Evolutionary conservation across 2,113 vertebrate genomes (phyloP), one percentile per base, ranked within the genome.

Genomic region (Mesocricetus auratus): DNA sequence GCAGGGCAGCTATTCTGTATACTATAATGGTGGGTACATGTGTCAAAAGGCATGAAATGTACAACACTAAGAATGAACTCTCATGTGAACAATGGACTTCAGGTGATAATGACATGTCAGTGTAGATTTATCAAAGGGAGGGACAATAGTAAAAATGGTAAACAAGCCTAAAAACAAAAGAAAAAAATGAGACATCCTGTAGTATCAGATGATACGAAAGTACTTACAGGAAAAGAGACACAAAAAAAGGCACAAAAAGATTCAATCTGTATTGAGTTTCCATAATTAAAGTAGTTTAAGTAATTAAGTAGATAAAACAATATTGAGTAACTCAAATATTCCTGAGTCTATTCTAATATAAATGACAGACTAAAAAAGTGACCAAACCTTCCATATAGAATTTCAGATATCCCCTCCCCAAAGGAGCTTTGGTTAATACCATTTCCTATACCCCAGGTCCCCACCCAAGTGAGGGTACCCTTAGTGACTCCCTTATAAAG

Each of bases 251-350:
- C 22, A 53, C 26, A 58, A 7, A 56, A 50, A 53, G n/a, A 83
- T 15, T 58, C 19, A 66, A 58, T 26, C 29, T 64, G 71, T 58
- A 62, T 39, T 22, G 77, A 91, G 42, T 64, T 92, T 24, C 39
- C 86, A 68, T 82, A 96, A 87, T 7, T 91, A 90, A 79, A 74
- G 36, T n/a, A 36, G 26, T 62, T 90, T 86, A 60, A 85, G n/a
- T 17, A 95, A 82, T 5, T 85, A 95, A 86, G 31, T 60, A 97
- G 39, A 7, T n/a, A 82, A 91, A 53, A 71, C 0, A 62, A 62
- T 31, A 62, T 0, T 45, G 10, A 90, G 90, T 22, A 96, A 87
- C 3, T 26, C 7, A 85, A 62, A 77, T 2, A 50, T 11, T n/a
- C 29, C 39, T 45, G 26, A 87, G 39, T 75, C 7, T 11, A 86